These are phyloP conservation scores for Lypha dubia DNA, from an alignment of 2,888 invertebrate species.

Conservation along the genomic window DNA sequence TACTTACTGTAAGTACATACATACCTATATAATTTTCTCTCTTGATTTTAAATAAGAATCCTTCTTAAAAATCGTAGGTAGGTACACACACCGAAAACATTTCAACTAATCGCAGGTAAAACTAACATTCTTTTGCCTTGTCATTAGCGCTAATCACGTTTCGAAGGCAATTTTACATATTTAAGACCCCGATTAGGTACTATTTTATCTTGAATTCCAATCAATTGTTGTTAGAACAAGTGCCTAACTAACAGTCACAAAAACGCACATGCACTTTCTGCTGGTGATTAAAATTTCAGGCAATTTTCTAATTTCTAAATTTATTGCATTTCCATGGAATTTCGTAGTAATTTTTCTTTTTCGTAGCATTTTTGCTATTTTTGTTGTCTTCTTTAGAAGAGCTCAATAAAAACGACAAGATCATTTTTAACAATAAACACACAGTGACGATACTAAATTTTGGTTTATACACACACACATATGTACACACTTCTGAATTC, in stretches of 20 bases:
- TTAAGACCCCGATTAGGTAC: not conserved
- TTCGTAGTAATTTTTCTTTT: not conserved
- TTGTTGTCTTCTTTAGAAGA: not conserved
- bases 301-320: slow-evolving; percentile 24
- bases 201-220: not conserved
- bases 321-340: slow-evolving; percentile 20
- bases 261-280: no score
- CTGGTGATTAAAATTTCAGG: not conserved
- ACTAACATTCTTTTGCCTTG: not conserved
- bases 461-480: not conserved
- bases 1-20: no score
- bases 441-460: slow-evolving; percentile 14
- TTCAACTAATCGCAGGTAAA: slow-evolving; percentile 1
- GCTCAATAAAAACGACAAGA: slow-evolving; percentile 32
- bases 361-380: not conserved
- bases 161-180: not conserved
- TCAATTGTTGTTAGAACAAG: not conserved
- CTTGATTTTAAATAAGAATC: no score
- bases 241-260: not conserved
- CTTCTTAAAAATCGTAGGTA: not conserved
- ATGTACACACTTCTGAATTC: not conserved
- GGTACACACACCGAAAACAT: not conserved
- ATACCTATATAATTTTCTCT: no score
- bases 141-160: not conserved
- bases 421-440: slow-evolving; percentile 20